These are phyloP conservation scores for Leptura quadrifasciata DNA, from an alignment of 2,888 invertebrate species.

Conservation along the genomic window DNA sequence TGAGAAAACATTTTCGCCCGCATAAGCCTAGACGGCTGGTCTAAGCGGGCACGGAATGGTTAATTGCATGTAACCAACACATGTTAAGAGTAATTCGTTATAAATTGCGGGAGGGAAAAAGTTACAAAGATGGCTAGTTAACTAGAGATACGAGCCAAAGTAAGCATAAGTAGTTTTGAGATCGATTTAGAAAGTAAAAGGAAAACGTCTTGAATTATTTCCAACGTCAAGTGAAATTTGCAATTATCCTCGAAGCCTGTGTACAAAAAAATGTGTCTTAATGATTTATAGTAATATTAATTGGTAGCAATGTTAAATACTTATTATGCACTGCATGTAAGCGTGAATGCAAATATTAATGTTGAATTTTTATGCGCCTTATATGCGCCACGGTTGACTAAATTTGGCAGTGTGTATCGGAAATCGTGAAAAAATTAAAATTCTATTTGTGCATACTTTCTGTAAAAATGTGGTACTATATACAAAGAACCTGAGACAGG, in stretches of 20 bases:
- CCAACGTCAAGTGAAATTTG: background rate
- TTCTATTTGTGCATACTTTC: too few species aligned
- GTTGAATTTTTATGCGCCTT: background rate
- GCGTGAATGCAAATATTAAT: background rate
- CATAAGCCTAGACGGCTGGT: background rate
- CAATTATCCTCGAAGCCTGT: too few species aligned
- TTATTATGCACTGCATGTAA: too few species aligned
- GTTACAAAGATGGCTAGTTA: too few species aligned
- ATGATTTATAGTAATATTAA: background rate
- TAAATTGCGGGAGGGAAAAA: background rate
- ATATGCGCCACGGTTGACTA: too few species aligned
- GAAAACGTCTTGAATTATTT: background rate
- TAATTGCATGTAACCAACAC: conserved; percentile 5
- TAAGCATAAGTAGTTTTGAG: background rate
- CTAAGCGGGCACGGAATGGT: background rate
- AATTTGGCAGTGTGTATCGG: too few species aligned
- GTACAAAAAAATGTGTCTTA: background rate
- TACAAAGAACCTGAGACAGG: too few species aligned
- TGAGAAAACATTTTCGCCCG: too few species aligned
- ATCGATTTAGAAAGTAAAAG: background rate
- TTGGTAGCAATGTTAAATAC: background rate
- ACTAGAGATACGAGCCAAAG: background rate
- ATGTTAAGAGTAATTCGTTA: background rate
- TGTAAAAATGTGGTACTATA: too few species aligned
- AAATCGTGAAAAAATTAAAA: too few species aligned